Base-by-base conservation (phyloP, 2,113 vertebrate genomes). In the Capreolus pygargus region DNA sequence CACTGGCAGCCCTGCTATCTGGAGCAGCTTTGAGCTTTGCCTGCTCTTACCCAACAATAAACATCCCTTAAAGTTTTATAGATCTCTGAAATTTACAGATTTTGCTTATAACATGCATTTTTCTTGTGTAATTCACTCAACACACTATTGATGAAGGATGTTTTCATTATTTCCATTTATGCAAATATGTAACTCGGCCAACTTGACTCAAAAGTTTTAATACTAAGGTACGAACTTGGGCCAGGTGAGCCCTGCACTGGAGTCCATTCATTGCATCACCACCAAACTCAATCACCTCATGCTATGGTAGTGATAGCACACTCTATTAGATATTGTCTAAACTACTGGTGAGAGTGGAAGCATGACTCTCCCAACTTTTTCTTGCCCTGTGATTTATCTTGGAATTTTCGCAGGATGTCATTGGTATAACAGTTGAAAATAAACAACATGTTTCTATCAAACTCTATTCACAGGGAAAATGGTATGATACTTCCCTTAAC, bases 241-340 rank as follows among this genome's bases (percentile, higher is more conserved):
- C 13, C 5, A 21, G 19, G 9, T 11, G 23, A 19, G 6, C 15
- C 16, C 30, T 36, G 6, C 1, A 54, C 6, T 1, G 9, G 45
- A 15, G 21, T 11, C 9, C 27, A 83, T 70, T 27, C 27, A 50
- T 14, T 19, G 9, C 7, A 19, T 81, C 10, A 13, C 10, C 6
- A 19, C 52, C n/a, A 21, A 91, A 74, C 5, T 27, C 11, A 61
- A 64, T 6, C 8, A 52, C 19, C 3, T 33, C 10, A 7, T 11
- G 30, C 10, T 39, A 6, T 43, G 7, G 4, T n/a, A 64, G 25
- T 36, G 5, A 50, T 1, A 14, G 27, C 10, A 36, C 47, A 52
- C 2, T 17, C 78, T 52, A 81, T 3, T 64, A 55, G 9, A 57
- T 64, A n/a, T 6, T 28, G 7, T 60, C 7, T 57, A 30, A 39